Evolutionary conservation across 2,888 invertebrate genomes (phyloP), one percentile per base, ranked within the genome.

Genomic region (Agelastica alni): DNA sequence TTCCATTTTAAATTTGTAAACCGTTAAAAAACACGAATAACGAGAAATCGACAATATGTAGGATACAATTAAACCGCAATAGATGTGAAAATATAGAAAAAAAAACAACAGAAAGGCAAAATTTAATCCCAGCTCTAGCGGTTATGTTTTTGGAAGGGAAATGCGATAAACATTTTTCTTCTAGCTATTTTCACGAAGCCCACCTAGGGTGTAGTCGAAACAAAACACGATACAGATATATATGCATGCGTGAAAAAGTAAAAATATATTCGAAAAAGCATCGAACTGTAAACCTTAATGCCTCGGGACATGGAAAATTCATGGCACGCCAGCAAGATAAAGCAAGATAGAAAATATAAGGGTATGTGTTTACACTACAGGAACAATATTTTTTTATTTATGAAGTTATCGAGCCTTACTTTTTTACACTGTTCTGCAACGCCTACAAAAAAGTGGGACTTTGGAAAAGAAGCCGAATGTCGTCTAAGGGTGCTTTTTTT

Each of bases 251-350:
- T 47, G 32, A 48, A 48, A 48, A 48, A 37, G 20, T 48, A 20
- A 31, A 30, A 48, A 48, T 39, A 39, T 48, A 48, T 48, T 30
- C 47, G 30, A 10, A 31, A 30, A 48, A 17, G 30, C 47, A 30
- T 48, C 39, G 39, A 39, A 39, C 47, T 48, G 47, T 30, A 20
- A 48, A 48, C 30, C 31, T 48, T 48, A 48, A 48, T 48, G 18
- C 31, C 14, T 4, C 47, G 16, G 37, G 20, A 18, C 47, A 48
- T 48, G 39, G 47, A 48, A 48, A 48, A 48, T 47, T 47, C 47
- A 48, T 39, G 47, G 28, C 39, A 39, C 30, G 28, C 39, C 47
- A 13, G 14, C 16, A 14, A 36, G 18, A 16, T 12, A 14, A 46
- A 14, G 14, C 7, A 16, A 31, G 14, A 36, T 16, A n/a, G 16